Base-by-base conservation (phyloP, 2,113 vertebrate genomes). In the Oxygymnocypris stewartii region DNA sequence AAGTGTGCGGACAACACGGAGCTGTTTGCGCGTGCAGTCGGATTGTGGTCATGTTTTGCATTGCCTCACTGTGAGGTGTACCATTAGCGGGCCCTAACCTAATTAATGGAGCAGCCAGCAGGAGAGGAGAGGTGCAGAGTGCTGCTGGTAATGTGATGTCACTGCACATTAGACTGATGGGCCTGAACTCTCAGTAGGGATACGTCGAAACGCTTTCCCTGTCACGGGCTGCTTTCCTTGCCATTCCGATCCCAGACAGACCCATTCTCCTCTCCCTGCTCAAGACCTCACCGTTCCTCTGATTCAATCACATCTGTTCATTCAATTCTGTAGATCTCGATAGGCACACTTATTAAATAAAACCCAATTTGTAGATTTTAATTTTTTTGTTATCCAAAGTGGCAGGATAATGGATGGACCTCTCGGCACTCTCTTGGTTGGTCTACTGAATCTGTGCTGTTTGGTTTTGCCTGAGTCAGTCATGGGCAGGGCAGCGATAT, bases 81-180 rank as follows among this genome's bases (percentile, higher is more conserved):
- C 84, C 79, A 87, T 93, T 92, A 91, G 89, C 79, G 69, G 87
- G 88, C 83, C 90, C 87, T 90, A 90, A 89, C 89, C 89, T 92
- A 93, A 94, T 93, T 93, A 94, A 92, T 91, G 84, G 81, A 88
- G 87, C 90, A 90, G 87, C 85, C 63, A 59, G 89, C 91, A 82
- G 87, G 84, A 88, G 79, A 59, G 82, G 82, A 89, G 88, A 89
- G 87, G 85, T 84, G 85, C 91, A 90, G 91, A 93, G 92, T 88
- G 81, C 90, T 91, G 84, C 86, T 87, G 80, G 91, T 94, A 94
- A 94, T 94, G 92, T 90, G 92, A 90, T 94, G 93, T 94, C 93
- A 92, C 90, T 91, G 92, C 89, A 89, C 90, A 94, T 94, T 94
- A 93, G 87, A 87, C 85, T 93, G 92, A 93, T 88, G 87, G 86